Base-by-base conservation (phyloP, 2,797 vertebrate species). In the Megalops cyprinoides region DNA sequence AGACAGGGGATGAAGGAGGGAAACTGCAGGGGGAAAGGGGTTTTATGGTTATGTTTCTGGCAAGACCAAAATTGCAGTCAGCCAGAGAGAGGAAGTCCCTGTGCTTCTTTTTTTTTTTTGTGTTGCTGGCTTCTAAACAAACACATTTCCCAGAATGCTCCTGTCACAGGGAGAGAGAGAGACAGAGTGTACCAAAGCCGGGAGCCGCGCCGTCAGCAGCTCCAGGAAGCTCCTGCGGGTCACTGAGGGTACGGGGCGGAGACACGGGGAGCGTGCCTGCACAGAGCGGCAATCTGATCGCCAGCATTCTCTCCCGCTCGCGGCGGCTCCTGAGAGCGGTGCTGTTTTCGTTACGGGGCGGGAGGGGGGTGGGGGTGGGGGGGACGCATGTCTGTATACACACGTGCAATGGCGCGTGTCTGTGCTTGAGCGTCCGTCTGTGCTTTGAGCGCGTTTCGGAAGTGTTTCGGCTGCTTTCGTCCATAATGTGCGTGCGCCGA, bases 81-180 rank as follows among this genome's bases (percentile, higher is more conserved):
- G n/a, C n/a, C n/a, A n/a, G n/a, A n/a, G 39, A 20, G 73, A 74
- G 46, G 80, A 86, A 85, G 84, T 85, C 80, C 78, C 67, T 81
- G 31, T 56, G 44, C 76, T 83, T 82, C 58, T 82, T 79, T 82
- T 28, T 82, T 58, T 82, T 79, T 82, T 28, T 44, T 58, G 82
- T 79, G 82, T 28, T 44, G 73, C 79, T 28, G 20, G 71, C 39
- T 82, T 78, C 78, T 39, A 37, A 77, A 71, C 84, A 84, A 87
- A 84, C 69, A 73, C 65, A 53, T 28, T 37, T 51, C 79, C 55
- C 53, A 34, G 53, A 48, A 58, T 25, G 4, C 28, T 51, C 56
- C 73, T 62, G 25, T 56, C 46, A 48, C 46, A 53, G 51, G 18
- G 51, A 18, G 51, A 53, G 51, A 53, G 51, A 53, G 51, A 14